Conservation (phyloP, 2,113 vertebrate species). For the Periophthalmus modestus region DNA sequence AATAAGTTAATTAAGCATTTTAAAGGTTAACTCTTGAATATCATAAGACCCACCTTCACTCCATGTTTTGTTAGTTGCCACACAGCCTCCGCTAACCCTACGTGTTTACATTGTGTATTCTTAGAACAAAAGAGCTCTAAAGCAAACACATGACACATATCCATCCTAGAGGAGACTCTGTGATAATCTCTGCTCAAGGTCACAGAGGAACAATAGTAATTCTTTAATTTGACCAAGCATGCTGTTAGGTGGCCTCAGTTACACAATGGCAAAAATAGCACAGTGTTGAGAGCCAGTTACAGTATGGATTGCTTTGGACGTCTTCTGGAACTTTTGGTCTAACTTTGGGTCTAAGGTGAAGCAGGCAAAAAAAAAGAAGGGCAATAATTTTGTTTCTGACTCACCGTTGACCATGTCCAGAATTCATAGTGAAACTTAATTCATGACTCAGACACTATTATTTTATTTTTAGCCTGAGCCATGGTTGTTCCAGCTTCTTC, state of each 20-base stretch:
- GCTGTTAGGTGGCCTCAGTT: constrained; percentile 27
- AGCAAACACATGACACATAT: constrained; percentile 23
- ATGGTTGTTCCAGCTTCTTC: neutral
- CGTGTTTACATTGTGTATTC: constrained; percentile 14
- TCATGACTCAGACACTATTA: neutral
- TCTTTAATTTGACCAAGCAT: constrained; percentile 66
- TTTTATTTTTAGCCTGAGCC: neutral
- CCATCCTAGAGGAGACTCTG: constrained; percentile 14
- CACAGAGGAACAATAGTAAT: constrained; percentile 81
- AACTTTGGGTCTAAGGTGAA: constrained; percentile 54
- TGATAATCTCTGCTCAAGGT: constrained; percentile 74
- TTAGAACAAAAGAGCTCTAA: neutral
- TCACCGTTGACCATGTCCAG: neutral
- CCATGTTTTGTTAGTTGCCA: constrained; percentile 72
- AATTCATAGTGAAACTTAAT: neutral
- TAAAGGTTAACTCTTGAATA: neutral
- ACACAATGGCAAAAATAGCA: constrained; percentile 63
- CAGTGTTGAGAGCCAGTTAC: constrained; percentile 55
- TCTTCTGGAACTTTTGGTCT: constrained; percentile 55
- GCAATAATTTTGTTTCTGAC: neutral
- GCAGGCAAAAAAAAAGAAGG: constrained; percentile 15
- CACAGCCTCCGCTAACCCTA: constrained; percentile 78
- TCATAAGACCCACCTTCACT: neutral
- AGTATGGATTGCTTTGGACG: constrained; percentile 64
- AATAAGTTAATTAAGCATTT: neutral